Evolutionary conservation across 2,797 vertebrate species (phyloP), one percentile per base, ranked within the genome.

Genomic region (Pangasius djambal): DNA sequence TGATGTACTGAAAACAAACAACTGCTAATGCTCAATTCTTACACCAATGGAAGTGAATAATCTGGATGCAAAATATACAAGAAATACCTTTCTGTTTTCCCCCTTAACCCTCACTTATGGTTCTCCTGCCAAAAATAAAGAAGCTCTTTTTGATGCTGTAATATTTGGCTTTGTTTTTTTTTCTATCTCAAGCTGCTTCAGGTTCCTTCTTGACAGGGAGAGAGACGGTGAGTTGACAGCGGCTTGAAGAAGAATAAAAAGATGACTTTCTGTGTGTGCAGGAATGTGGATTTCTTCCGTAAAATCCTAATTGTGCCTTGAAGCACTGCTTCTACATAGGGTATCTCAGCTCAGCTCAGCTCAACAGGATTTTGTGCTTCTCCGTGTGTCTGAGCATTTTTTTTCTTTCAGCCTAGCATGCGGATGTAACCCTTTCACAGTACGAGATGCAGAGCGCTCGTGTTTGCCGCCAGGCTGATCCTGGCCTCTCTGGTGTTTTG

Each of bases 221-320:
- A 90, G 87, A 84, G 91, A 96, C 95, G 89, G 85, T 12, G 37
- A 87, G 85, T 96, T 96, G 95, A 95, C 95, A 96, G 95, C 95
- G 94, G 95, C 88, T 93, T 95, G 90, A 90, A 92, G 93, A 94
- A 93, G 93, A 94, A 95, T 93, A 96, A 96, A 96, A 92, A 96
- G 95, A 96, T 91, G 94, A 95, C 94, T 95, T 96, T 96, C 91
- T 96, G 94, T 96, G 95, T 96, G 96, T 96, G 95, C 95, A 94
- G 96, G 96, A 97, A 97, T 97, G 96, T 96, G 96, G 96, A 97
- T 96, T 95, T 96, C 95, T 95, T 94, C 96, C 95, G 95, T 97
- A 96, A 97, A 97, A 97, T 97, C 96, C 96, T 97, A 97, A 97
- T 97, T 97, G 96, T 97, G 96, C 96, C 96, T 96, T 93, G 94